Percentiles rank a stretch among this genome's conserved stretches.
Evolutionary conservation across 2,888 invertebrate species (phyloP).

Genomic region (Synergus gifuensis): DNA sequence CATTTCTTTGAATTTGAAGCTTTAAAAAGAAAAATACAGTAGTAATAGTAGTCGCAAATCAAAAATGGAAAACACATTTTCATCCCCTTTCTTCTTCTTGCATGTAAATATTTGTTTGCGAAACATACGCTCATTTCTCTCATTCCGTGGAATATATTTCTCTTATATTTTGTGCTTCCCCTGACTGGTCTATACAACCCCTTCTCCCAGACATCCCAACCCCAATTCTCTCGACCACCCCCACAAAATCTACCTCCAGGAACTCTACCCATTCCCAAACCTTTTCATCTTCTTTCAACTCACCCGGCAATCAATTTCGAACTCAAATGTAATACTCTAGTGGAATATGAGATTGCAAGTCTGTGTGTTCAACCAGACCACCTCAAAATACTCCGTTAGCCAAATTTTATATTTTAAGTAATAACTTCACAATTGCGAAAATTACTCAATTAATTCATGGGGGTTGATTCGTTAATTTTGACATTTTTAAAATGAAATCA

Average conservation of each 20-base stretch:
- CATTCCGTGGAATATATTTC: slow-evolving; percentile 45
- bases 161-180: slow-evolving; percentile 26
- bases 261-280: slow-evolving; percentile 32
- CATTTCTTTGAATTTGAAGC: not conserved
- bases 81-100: slow-evolving; percentile 62
- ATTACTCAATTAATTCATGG: not conserved
- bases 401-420: not conserved
- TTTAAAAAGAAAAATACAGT: slow-evolving; percentile 65
- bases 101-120: slow-evolving; percentile 71
- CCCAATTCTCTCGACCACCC: slow-evolving; percentile 28
- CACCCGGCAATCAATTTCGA: slow-evolving; percentile 64
- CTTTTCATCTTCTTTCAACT: slow-evolving; percentile 57
- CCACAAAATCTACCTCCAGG: not conserved
- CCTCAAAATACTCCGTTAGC: slow-evolving; percentile 51
- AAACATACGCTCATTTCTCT: slow-evolving; percentile 68
- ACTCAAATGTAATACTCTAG: slow-evolving; percentile 65
- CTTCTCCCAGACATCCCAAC: slow-evolving; percentile 34
- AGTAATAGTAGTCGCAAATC: slow-evolving; percentile 63
- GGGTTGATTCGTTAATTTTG: not conserved
- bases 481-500: not conserved
- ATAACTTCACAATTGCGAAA: not conserved
- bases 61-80: slow-evolving; percentile 72
- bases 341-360: slow-evolving; percentile 57
- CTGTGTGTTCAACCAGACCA: not conserved
- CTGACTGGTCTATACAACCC: slow-evolving; percentile 29